Conservation (phyloP, 2,888 invertebrate species). For the Netelia virgata region DNA sequence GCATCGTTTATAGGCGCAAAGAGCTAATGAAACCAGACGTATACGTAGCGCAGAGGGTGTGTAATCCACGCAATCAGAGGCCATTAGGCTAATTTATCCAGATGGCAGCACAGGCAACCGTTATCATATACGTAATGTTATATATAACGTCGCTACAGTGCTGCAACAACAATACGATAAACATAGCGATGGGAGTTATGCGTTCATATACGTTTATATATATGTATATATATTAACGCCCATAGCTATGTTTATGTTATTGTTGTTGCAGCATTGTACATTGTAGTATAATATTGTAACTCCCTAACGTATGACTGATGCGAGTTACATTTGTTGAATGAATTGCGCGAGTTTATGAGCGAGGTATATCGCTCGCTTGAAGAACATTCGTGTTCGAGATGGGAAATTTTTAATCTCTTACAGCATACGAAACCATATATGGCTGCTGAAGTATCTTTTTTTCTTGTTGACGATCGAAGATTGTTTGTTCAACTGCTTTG, state of each 20-base stretch:
- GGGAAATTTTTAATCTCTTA: too few relatives aligned
- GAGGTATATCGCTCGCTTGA: too few relatives aligned
- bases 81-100: conserved; percentile 70
- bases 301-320: not conserved
- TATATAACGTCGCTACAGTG: not conserved
- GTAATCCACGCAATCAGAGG: conserved; percentile 66
- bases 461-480: too few relatives aligned
- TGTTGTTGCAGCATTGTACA: not conserved
- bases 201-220: not conserved
- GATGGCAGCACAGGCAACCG: conserved; percentile 35
- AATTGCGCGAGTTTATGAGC: too few relatives aligned
- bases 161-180: too few relatives aligned
- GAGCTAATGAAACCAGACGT: conserved; percentile 63
- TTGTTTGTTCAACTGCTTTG: too few relatives aligned
- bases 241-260: not conserved
- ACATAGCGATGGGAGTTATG: too few relatives aligned
- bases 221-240: not conserved
- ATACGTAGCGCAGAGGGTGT: conserved; percentile 51
- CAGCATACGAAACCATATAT: too few relatives aligned
- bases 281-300: too few relatives aligned
- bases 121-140: not conserved
- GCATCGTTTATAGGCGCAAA: conserved; percentile 65
- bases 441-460: too few relatives aligned
- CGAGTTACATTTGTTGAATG: not conserved
- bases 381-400: too few relatives aligned